Percentiles rank a stretch among this genome's conserved stretches.
These are phyloP conservation scores for Leuciscus waleckii DNA, from an alignment of 2,797 vertebrate genomes.

Conservation along the genomic window DNA sequence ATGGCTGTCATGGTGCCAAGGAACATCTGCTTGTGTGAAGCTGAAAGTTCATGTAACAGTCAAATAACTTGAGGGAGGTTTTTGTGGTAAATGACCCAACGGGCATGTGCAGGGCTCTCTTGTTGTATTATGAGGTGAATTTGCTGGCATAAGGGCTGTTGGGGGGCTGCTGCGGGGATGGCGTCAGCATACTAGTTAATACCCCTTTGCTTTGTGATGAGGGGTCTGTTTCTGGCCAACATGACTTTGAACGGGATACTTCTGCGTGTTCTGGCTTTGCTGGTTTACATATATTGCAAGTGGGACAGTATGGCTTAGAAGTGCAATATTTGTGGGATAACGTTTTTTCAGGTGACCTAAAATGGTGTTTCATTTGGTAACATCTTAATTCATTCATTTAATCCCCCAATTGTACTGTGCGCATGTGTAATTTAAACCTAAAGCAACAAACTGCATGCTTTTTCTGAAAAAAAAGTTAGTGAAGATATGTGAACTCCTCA, in stretches of 20 bases:
- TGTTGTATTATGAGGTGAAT: constrained; percentile 50
- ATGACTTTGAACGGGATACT: constrained; percentile 33
- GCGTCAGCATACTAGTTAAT: constrained; percentile 59
- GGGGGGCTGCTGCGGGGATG: constrained; percentile 30
- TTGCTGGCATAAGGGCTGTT: constrained; percentile 54
- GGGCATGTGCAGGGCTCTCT: constrained; percentile 12
- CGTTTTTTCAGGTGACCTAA: neutral
- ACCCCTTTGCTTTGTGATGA: constrained; percentile 50
- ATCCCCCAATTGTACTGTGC: neutral
- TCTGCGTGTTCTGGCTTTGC: neutral
- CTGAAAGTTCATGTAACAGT: constrained; percentile 18
- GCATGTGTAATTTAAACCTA: neutral
- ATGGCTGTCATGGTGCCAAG: constrained; percentile 30
- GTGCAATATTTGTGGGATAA: neutral
- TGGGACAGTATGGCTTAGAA: neutral
- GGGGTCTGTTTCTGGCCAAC: constrained; percentile 33
- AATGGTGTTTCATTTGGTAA: neutral
- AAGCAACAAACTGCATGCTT: neutral
- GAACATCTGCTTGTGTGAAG: constrained; percentile 36
- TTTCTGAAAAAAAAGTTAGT: neutral
- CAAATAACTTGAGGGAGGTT: constrained; percentile 10
- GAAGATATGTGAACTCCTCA: neutral
- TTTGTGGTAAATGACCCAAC: constrained; percentile 22
- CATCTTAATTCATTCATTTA: neutral
- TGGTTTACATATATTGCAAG: neutral